Conservation (phyloP, 2,888 invertebrate genomes). For the Teleiodes luculella region DNA sequence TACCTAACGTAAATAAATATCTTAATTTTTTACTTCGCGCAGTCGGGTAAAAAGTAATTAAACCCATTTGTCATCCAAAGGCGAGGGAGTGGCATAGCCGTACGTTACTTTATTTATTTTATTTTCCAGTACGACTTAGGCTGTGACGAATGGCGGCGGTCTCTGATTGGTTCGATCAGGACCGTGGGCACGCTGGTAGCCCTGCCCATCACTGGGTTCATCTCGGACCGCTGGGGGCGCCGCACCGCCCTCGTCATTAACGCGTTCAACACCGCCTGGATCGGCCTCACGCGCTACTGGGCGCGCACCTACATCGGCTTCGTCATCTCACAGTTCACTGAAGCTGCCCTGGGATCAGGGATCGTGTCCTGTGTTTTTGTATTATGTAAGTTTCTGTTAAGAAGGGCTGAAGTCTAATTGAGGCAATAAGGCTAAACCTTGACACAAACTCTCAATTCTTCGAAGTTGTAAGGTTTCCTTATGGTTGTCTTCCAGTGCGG, state of each 20-base stretch:
- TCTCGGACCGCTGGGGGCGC: slow-evolving; percentile 85
- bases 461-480: too few species aligned
- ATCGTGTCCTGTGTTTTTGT: slow-evolving; percentile 85
- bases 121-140: slow-evolving; percentile 76
- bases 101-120: too few species aligned
- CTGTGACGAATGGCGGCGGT: slow-evolving; percentile 83
- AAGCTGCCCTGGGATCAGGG: slow-evolving; percentile 82
- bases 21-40: too few species aligned
- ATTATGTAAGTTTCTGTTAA: slow-evolving; percentile 64
- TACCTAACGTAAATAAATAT: too few species aligned
- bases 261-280: slow-evolving; percentile 77
- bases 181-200: slow-evolving; percentile 83
- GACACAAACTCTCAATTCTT: too few species aligned
- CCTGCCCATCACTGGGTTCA: slow-evolving; percentile 82
- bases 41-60: too few species aligned
- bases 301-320: slow-evolving; percentile 82
- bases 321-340: slow-evolving; percentile 82
- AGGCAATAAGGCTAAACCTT: too few species aligned
- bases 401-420: too few species aligned
- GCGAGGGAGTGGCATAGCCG: too few species aligned
- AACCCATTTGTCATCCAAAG: too few species aligned
- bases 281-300: slow-evolving; percentile 79
- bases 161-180: slow-evolving; percentile 84
- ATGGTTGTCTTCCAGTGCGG: background rate
- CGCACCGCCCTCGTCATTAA: slow-evolving; percentile 76